Percentiles rank a stretch among this genome's conserved stretches.
Evolutionary conservation across 2,113 vertebrate species (phyloP).

Genomic region (Chaenocephalus aceratus): DNA sequence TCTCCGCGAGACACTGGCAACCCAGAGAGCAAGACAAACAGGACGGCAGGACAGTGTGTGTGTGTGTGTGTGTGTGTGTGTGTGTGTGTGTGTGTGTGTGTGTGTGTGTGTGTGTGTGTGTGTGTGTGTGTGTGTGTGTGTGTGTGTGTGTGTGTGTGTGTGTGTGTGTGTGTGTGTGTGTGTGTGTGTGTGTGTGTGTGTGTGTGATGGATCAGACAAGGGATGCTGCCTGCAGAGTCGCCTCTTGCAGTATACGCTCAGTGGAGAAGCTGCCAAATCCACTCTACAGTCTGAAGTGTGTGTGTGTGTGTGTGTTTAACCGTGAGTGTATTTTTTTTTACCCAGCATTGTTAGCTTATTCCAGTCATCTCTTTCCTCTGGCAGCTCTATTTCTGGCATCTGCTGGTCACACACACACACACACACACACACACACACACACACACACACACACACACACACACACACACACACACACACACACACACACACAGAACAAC

Average conservation of each 20-base stretch:
- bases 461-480: too few species aligned
- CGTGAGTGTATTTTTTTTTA: neutral
- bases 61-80: neutral
- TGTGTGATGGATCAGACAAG: conserved; percentile 5
- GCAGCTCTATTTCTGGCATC: conserved; percentile 42
- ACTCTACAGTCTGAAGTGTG: conserved; percentile 8
- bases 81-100: too few species aligned
- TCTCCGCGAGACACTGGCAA: conserved; percentile 47
- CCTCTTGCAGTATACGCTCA: conserved; percentile 37
- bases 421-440: neutral
- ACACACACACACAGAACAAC: neutral
- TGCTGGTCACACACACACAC: conserved; percentile 12
- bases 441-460: neutral
- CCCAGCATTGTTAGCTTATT: conserved; percentile 44
- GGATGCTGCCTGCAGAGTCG: conserved; percentile 37
- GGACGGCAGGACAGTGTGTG: conserved; percentile 22
- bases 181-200: neutral
- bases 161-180: neutral
- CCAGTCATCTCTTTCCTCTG: conserved; percentile 46
- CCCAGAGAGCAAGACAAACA: conserved; percentile 32
- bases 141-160: too few species aligned
- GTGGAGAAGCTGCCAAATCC: conserved; percentile 27
- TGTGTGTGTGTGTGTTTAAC: neutral
- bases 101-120: too few species aligned
- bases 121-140: too few species aligned